Evolutionary conservation across 1,140 invertebrate genomes (phyloP).

Genomic region (Hormaphis cornu): DNA sequence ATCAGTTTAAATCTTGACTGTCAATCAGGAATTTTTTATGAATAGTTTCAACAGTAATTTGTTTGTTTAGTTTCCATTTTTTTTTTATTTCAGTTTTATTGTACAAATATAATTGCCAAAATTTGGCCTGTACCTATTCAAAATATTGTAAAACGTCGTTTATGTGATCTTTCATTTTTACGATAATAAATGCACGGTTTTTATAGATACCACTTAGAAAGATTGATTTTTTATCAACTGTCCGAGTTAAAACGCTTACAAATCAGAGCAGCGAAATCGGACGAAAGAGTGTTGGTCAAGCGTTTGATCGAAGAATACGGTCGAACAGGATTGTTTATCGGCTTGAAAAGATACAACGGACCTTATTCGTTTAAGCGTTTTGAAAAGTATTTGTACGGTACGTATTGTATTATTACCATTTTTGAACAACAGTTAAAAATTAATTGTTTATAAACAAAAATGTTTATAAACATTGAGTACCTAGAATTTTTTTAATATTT

Average conservation of each 20-base stretch:
- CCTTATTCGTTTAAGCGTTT: slow-evolving; percentile 73
- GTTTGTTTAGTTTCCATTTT: too few relatives aligned
- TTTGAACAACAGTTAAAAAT: background rate
- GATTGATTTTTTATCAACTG: slow-evolving; percentile 88
- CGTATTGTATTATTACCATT: slow-evolving; percentile 29
- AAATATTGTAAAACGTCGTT: too few relatives aligned
- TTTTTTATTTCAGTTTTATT: too few relatives aligned
- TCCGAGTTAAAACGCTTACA: slow-evolving; percentile 86
- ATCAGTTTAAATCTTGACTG: too few relatives aligned
- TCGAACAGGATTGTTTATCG: slow-evolving; percentile 60
- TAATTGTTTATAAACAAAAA: background rate
- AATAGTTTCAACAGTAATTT: too few relatives aligned
- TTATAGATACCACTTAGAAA: slow-evolving; percentile 72
- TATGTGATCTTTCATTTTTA: too few relatives aligned
- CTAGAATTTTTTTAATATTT: too few relatives aligned
- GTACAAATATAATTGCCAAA: too few relatives aligned
- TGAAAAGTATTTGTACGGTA: slow-evolving; percentile 82
- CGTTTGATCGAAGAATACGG: slow-evolving; percentile 69
- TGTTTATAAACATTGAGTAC: too few relatives aligned
- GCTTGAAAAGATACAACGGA: slow-evolving; percentile 59
- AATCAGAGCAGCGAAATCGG: slow-evolving; percentile 77
- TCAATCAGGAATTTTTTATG: too few relatives aligned
- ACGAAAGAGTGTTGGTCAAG: slow-evolving; percentile 82
- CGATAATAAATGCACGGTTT: background rate
- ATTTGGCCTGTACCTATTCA: background rate